Base-by-base conservation (phyloP, 2,888 invertebrate genomes). In the Zaprionus bogoriensis region DNA sequence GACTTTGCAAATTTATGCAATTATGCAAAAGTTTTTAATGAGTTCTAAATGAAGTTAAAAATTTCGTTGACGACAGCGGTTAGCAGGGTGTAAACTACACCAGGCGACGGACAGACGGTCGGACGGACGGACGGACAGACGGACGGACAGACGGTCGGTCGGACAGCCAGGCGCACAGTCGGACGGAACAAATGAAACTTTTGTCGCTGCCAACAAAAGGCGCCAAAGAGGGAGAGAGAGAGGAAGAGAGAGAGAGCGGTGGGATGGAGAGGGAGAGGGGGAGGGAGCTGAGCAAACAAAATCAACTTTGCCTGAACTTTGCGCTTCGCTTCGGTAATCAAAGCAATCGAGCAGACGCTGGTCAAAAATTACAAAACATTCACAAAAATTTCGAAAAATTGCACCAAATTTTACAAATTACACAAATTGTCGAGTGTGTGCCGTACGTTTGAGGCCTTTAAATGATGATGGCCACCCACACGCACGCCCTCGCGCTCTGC, bases 1-100 rank as follows among this genome's bases (percentile, higher is more conserved):
- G 86, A 80, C 84, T 83, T 76, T 79, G 74, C 62, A 80, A 80
- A 83, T 87, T 86, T 86, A 86, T 81, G 84, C 87, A 83, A 81
- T 81, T 81, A 80, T 84, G 84, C 74, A 71, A 80, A 81, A 81
- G 77, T 81, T 81, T 87, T 83, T 83, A 87, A 81, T 81, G 84
- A 87, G 74, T 86, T 87, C 69, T 65, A 83, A 81, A 81, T 84
- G 64, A 83, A 84, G 81, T 83, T 86, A 77, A 68, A 64, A 80
- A 68, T 85, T 82, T 41, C 59, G 83, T 73, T 75, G 76, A 69
- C 67, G 79, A 63, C 63, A 51, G 83, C 59, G 76, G 73, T 78
- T 81, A 62, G 71, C 61, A 50, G 67, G 65, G 65, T 74, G 83
- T 82, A 82, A 85, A 78, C 68, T 67, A 79, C 73, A 74, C 75